These are phyloP conservation scores for Drosophila algonquin DNA, from an alignment of 2,888 invertebrate species.

Conservation along the genomic window DNA sequence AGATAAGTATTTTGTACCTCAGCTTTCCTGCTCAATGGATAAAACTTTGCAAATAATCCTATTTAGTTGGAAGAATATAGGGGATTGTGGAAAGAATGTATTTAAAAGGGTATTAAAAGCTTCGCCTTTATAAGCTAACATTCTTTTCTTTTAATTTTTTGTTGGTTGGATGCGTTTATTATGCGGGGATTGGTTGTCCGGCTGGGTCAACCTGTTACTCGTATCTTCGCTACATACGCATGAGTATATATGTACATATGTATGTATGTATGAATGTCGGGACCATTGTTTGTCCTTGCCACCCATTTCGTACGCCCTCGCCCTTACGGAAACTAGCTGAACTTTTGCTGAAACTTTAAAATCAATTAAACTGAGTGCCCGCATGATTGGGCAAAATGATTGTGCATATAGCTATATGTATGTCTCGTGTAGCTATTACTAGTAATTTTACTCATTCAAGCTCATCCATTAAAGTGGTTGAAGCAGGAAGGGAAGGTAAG, in stretches of 20 bases:
- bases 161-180: not conserved
- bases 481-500: not conserved
- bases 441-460: not conserved
- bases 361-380: slow-evolving; percentile 73
- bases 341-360: slow-evolving; percentile 62
- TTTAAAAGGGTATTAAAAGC: not conserved
- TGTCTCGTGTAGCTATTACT: slow-evolving; percentile 8
- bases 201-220: slow-evolving; percentile 65
- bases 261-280: not conserved
- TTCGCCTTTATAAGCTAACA: not conserved
- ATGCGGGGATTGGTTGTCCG: not conserved
- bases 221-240: slow-evolving; percentile 54
- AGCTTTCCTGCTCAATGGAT: no score
- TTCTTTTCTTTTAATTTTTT: no score
- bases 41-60: no score
- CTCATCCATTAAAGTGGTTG: not conserved
- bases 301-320: not conserved
- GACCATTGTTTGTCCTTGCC: slow-evolving; percentile 40
- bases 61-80: no score
- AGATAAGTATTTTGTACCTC: no score
- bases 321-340: not conserved
- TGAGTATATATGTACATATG: slow-evolving; percentile 6
- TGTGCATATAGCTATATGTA: slow-evolving; percentile 35
- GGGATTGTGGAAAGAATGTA: not conserved
- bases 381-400: slow-evolving; percentile 64